Evolutionary conservation across 1,140 invertebrate species (phyloP), one percentile per base, ranked within the genome.

Genomic region (Laupala kohalensis): DNA sequence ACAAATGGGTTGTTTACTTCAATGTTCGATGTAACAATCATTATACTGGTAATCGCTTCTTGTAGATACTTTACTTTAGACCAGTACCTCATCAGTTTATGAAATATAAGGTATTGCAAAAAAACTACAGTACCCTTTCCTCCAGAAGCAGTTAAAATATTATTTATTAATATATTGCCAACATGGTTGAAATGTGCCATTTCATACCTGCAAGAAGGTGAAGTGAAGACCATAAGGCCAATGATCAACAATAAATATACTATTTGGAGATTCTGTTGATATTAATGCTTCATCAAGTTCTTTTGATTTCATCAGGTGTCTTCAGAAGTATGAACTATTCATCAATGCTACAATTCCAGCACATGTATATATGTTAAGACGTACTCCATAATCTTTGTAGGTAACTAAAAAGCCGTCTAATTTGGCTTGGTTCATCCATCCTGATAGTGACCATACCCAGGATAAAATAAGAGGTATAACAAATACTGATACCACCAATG

Each of bases 371-470:
- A 63, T 24, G 6, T 64, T 6, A 5, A 28, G 5, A 2, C 70
- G 23, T 28, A 37, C 70, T 63, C 70, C 70, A 23, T 64, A n/a
- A 64, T 69, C 67, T 23, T 37, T 69, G 29, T 69, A 69, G 26
- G 67, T 25, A 12, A 69, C 26, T 13, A 13, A 23, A 37, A 15
- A 6, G 2, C 27, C 9, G 15, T 12, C 27, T 12, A 69, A 25
- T 2, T 6, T 37, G 25, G 26, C 19, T 4, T 69, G 23, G 6
- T 26, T n/a, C 67, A 69, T 4, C 26, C 26, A 69, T 69, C 67
- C 67, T 69, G 26, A 12, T 19, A 6, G 6, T 2, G 67, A 15
- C 67, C 67, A 69, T 12, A 69, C 23, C 67, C 67, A 69, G 23
- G 23, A 23, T 15, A 69, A 25, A 12, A 69, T 23, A 15, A 69